Conservation (phyloP, 2,113 vertebrate species). For the Pedetes capensis region DNA sequence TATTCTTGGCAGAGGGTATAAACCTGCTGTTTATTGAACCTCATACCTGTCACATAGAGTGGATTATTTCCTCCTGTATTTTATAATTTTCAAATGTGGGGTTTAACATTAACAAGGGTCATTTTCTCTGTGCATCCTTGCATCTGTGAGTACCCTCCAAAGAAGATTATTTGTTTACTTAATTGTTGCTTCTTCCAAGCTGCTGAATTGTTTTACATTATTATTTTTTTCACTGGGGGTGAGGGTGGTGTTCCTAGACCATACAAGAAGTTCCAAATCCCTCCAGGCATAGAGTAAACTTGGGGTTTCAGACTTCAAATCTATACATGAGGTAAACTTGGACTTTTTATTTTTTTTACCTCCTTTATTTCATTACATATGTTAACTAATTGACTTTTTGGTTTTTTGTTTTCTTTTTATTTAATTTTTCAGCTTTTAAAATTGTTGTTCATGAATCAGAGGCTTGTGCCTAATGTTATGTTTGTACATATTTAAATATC, state of each 20-base stretch:
- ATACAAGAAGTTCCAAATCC: neutral
- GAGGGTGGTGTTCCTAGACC: neutral
- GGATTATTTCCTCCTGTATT: neutral
- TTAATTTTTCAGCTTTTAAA: neutral
- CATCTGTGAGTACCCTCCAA: neutral
- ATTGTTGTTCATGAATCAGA: neutral
- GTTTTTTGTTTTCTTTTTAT: neutral
- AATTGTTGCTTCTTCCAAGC: neutral
- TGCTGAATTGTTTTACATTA: constrained; percentile 4
- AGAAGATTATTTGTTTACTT: neutral
- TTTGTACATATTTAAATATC: neutral
- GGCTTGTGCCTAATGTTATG: neutral
- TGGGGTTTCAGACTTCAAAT: neutral
- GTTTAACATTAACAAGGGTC: neutral
- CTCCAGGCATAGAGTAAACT: neutral
- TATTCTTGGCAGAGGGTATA: neutral
- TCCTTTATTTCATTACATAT: neutral
- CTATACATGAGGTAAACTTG: neutral
- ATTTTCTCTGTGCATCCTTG: neutral
- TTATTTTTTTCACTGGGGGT: neutral
- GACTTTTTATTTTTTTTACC: neutral
- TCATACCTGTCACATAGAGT: neutral
- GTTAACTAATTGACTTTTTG: neutral
- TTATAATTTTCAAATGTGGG: neutral
- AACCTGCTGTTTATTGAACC: neutral